Evolutionary conservation across 30 jellyfish, hydroid and myxozoan genomes (phyloP).

Genomic region (Haliclystus octoradiatus): DNA sequence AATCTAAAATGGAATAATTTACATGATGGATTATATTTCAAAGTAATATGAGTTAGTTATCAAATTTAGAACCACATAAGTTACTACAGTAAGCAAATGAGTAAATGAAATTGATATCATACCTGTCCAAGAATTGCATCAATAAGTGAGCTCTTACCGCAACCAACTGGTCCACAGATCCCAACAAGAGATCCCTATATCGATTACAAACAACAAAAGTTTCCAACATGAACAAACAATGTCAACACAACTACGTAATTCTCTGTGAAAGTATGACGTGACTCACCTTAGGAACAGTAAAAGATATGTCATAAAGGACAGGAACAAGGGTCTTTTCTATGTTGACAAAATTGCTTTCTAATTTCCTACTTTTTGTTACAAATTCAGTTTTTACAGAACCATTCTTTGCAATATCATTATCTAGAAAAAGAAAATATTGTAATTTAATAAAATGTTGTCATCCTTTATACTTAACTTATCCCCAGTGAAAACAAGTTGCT

Average conservation of each 20-base stretch:
- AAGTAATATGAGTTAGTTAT: too few relatives aligned
- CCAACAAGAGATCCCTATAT: constrained; percentile 56
- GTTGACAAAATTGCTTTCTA: neutral
- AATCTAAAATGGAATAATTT: too few relatives aligned
- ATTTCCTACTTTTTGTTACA: too few relatives aligned
- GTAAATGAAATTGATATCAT: too few relatives aligned
- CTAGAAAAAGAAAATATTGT: neutral
- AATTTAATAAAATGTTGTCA: too few relatives aligned
- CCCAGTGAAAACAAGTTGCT: too few relatives aligned
- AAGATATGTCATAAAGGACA: neutral
- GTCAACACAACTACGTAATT: neutral
- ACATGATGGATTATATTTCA: too few relatives aligned
- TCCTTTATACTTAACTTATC: too few relatives aligned
- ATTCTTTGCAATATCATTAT: neutral
- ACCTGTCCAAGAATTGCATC: constrained; percentile 67
- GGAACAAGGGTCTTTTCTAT: neutral
- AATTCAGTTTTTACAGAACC: neutral
- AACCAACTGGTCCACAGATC: constrained; percentile 72
- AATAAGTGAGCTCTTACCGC: constrained; percentile 66
- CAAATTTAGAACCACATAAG: too few relatives aligned
- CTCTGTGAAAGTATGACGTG: neutral
- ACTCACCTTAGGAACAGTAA: neutral
- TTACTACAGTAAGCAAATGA: too few relatives aligned
- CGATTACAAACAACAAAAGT: neutral
- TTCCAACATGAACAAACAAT: neutral